Conservation (phyloP, 2,888 invertebrate genomes). For the Stegana nigrithorax region DNA sequence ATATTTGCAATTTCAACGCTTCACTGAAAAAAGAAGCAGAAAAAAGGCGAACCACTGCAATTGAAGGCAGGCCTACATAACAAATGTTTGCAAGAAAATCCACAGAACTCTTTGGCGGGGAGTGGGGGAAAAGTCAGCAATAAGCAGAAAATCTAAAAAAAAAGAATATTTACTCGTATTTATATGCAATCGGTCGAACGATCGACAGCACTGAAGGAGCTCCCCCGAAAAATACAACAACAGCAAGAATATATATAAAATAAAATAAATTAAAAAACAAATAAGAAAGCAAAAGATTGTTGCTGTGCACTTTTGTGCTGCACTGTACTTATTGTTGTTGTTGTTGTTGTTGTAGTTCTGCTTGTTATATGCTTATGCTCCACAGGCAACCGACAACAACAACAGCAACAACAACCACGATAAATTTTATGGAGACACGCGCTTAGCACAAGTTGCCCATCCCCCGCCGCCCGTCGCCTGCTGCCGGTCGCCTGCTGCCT, state of each 20-base stretch:
- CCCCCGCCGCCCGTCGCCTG: background rate
- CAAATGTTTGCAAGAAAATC: conserved; percentile 17
- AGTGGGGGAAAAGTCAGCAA: background rate
- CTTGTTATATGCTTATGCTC: background rate
- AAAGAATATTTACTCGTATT: background rate
- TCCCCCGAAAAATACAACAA: background rate
- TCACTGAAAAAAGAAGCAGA: conserved; percentile 32
- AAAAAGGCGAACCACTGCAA: no score
- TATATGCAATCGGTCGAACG: background rate
- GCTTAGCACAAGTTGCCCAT: conserved; percentile 29
- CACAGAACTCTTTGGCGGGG: background rate
- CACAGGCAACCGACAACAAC: conserved; percentile 23
- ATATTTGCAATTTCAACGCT: conserved; percentile 24
- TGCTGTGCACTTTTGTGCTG: conserved; percentile 9
- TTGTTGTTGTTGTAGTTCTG: conserved; percentile 14
- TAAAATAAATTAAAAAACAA: background rate
- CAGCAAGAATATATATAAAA: no score
- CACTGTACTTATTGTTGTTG: conserved; percentile 17
- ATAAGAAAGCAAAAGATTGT: background rate
- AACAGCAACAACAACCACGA: background rate
- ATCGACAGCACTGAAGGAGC: background rate
- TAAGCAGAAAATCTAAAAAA: no score
- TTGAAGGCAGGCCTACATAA: conserved; percentile 35
- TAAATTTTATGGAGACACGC: conserved; percentile 30
- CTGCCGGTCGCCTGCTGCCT: conserved; percentile 20